phyloP scores from a whole-genome alignment of 2,113 vertebrate species.

The Ailurus styani region DNA sequence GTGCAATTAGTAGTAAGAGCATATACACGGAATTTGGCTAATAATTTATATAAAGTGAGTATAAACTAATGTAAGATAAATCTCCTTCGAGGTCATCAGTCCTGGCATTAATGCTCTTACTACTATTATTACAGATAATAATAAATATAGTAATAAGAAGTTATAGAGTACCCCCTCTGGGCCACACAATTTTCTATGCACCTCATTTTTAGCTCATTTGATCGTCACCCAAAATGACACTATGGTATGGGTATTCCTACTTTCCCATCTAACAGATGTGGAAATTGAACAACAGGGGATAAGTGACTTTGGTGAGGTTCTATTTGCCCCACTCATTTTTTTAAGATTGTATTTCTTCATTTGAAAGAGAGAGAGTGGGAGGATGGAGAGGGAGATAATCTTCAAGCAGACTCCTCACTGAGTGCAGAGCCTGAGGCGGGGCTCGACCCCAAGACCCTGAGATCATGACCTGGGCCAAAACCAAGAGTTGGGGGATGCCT shows the following conservation, averaged over 20 bases:
- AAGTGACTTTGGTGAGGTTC: background rate
- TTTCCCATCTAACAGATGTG: background rate
- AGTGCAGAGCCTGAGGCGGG: background rate
- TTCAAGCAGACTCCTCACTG: background rate
- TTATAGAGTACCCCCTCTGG: too few species aligned
- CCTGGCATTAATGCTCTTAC: background rate
- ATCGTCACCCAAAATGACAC: background rate
- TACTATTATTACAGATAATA: background rate
- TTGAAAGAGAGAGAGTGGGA: background rate
- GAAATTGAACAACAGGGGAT: background rate
- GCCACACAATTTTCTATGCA: fast-evolving
- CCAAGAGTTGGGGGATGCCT: background rate
- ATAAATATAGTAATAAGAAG: background rate
- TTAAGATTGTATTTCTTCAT: background rate
- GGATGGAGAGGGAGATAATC: background rate
- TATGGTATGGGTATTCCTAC: fast-evolving
- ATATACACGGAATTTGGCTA: background rate
- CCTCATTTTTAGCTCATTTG: background rate
- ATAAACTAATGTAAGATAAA: background rate
- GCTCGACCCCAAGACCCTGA: background rate
- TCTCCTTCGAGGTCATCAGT: background rate
- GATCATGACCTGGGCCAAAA: background rate
- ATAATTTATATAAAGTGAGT: background rate
- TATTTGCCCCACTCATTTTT: background rate
- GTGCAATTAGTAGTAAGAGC: background rate